Base-by-base conservation (phyloP, 2,797 vertebrate species). In the Phoebastria nigripes region DNA sequence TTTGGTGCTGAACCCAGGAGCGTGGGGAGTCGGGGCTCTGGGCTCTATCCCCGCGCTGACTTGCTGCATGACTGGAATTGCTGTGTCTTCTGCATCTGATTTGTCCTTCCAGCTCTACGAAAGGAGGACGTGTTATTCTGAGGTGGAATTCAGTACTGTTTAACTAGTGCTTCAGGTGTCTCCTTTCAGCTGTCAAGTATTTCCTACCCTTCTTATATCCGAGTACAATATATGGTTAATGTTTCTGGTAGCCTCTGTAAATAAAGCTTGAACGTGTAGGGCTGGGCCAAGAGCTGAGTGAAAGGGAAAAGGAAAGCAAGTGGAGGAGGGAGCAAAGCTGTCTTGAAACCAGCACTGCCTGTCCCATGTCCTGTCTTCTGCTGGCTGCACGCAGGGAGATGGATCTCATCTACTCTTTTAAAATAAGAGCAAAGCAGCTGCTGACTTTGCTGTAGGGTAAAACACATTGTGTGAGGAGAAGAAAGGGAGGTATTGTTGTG, bases 31-130 rank as follows among this genome's bases (percentile, higher is more conserved):
- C 28, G 6, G 37, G 7, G 16, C 37, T 51, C 35, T 5, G n/a
- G 58, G 58, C 70, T 93, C 71, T 25, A 8, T 44, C 47, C 55
- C 74, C 89, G 81, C 72, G 22, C 76, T 41, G 33, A 6, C 37
- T 82, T 28, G 44, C 54, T n/a, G n/a, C 26, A 1, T 2, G n/a
- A 6, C 12, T 90, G 76, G 11, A 25, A 4, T 47, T 35, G 62
- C 39, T 0, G 0, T 1, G 7, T 47, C 41, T 76, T 20, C n/a
- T 41, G 82, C 29, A 3, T 22, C 62, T 9, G 12, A 10, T 7
- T 62, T 54, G 35, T 29, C 25, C 58, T 49, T 19, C 24, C 84
- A 81, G 76, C 44, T 21, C 49, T 47, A 17, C 35, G 17, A 29
- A 44, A 70, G 62, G 35, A 58, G 37, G 47, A 24, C 0, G 5